These are phyloP conservation scores for Lepidotrigona ventralis DNA, from an alignment of 1,140 invertebrate genomes.

Conservation along the genomic window DNA sequence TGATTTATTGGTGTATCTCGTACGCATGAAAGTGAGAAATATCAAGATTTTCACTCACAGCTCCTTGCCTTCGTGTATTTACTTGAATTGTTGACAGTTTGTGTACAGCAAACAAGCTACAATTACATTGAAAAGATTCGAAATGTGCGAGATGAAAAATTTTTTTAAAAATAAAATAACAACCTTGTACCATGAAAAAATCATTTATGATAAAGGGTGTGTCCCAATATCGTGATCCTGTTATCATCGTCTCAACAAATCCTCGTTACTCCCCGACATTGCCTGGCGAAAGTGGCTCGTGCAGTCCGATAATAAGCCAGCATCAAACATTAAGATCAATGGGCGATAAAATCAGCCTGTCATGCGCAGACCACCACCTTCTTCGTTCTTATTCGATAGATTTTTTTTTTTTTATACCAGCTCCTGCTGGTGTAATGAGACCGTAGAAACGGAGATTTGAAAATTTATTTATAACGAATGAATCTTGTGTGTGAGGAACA, in stretches of 20 bases:
- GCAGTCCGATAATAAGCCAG: constrained; percentile 24
- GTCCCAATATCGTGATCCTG: background rate
- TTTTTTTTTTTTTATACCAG: background rate
- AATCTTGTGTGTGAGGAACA: no score
- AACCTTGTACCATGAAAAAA: no score
- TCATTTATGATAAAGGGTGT: no score
- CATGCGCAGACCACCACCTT: background rate
- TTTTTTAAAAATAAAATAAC: no score
- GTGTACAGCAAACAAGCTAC: no score
- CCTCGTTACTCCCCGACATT: background rate
- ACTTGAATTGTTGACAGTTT: no score
- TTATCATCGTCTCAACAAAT: constrained; percentile 7
- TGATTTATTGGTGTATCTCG: no score
- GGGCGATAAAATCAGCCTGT: constrained; percentile 24
- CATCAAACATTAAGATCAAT: constrained; percentile 39
- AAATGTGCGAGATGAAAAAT: background rate
- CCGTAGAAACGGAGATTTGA: background rate
- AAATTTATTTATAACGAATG: no score
- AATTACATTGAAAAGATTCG: no score
- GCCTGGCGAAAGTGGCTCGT: background rate
- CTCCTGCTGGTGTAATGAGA: background rate
- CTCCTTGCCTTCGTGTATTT: no score
- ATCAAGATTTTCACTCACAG: no score
- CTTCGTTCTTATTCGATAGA: background rate
- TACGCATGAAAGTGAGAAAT: no score